These are phyloP conservation scores for Zhuqinia jingwanae DNA, from an alignment of 2,888 invertebrate species.

Conservation along the genomic window DNA sequence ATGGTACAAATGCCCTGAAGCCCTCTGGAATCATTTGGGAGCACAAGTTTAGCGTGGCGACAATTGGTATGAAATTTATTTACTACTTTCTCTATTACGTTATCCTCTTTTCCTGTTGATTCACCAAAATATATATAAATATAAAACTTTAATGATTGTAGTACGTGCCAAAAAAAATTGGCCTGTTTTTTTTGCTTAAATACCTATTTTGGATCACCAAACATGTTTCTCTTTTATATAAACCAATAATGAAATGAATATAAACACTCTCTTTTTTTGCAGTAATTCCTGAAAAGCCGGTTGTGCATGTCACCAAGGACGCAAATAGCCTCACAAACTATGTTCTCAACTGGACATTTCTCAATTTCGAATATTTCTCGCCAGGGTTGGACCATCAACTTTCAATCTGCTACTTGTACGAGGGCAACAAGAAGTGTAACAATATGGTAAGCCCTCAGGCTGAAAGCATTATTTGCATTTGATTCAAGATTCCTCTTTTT, in stretches of 20 bases:
- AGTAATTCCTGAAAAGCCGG: conserved; percentile 77
- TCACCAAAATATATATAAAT: neutral
- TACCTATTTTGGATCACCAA: conserved; percentile 18
- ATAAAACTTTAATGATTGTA: neutral
- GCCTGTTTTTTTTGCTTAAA: conserved; percentile 13
- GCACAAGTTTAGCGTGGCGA: conserved; percentile 43
- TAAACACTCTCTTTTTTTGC: too few relatives aligned
- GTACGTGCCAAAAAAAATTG: neutral
- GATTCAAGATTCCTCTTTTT: too few relatives aligned
- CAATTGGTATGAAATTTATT: conserved; percentile 68
- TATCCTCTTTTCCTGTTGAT: neutral
- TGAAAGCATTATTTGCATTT: too few relatives aligned
- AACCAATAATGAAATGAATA: too few relatives aligned
- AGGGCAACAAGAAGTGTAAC: conserved; percentile 57
- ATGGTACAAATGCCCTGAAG: conserved; percentile 84
- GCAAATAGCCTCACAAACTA: conserved; percentile 55
- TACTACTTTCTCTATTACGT: neutral
- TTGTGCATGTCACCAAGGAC: conserved; percentile 34
- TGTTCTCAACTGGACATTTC: conserved; percentile 75
- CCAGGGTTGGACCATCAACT: conserved; percentile 76
- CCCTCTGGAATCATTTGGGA: conserved; percentile 75
- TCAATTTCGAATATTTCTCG: conserved; percentile 71
- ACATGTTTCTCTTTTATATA: too few relatives aligned
- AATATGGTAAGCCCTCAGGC: conserved; percentile 60
- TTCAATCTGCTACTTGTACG: conserved; percentile 68